Percentiles rank a stretch among this genome's conserved stretches.
phyloP scores from a whole-genome alignment of 2,888 invertebrate species.

The Trissoscelio sp. region DNA sequence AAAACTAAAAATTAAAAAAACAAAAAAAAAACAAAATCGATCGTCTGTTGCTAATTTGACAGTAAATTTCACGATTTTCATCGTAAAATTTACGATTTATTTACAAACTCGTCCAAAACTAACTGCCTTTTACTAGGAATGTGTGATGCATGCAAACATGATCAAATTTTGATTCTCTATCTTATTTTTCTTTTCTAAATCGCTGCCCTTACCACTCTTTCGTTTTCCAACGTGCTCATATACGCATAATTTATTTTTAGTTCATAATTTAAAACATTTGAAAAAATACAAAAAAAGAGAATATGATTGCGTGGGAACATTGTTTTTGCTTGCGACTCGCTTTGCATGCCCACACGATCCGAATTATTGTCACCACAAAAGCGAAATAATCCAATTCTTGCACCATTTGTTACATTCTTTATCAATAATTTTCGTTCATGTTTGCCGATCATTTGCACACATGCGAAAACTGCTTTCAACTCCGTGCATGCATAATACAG shows the following conservation, averaged over 20 bases:
- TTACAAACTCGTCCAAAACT: too few species aligned
- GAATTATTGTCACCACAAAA: conserved; percentile 20
- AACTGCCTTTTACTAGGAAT: too few species aligned
- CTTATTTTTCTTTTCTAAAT: too few species aligned
- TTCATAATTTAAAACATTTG: too few species aligned
- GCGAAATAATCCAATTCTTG: conserved; percentile 13
- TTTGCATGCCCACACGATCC: conserved; percentile 68
- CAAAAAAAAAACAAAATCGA: too few species aligned
- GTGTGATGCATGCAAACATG: conserved; percentile 15
- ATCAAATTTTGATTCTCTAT: too few species aligned
- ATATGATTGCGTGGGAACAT: conserved; percentile 15
- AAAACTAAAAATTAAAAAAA: too few species aligned
- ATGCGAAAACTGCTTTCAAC: background rate
- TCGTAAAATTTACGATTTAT: background rate
- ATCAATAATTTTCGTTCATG: conserved; percentile 15
- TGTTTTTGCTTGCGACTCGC: conserved; percentile 71
- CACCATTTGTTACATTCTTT: background rate
- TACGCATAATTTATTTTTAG: too few species aligned
- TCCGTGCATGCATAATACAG: conserved; percentile 13
- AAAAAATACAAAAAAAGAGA: background rate
- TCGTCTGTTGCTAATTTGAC: too few species aligned
- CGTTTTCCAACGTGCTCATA: conserved; percentile 15
- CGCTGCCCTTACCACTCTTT: conserved; percentile 16
- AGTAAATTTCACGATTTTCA: background rate
- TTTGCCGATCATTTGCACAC: conserved; percentile 23